Conservation (phyloP, 2,888 invertebrate genomes). For the Candidula unifasciata region DNA sequence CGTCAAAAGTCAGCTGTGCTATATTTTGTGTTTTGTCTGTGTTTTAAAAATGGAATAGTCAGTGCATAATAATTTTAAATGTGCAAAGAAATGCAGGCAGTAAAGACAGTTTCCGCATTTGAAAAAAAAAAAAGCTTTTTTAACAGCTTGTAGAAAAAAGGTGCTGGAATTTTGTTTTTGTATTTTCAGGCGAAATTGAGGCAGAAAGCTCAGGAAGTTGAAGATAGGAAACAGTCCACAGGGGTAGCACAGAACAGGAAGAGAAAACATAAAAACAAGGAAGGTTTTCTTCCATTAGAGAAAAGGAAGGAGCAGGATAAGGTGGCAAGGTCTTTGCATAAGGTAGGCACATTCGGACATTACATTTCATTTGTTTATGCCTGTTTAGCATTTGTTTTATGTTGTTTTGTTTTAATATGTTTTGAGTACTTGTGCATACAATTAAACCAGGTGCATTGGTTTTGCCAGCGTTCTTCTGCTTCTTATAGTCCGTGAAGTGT, state of each 20-base stretch:
- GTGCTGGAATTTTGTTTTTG: not conserved
- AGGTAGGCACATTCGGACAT: conserved; percentile 7
- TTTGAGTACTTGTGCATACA: too few species aligned
- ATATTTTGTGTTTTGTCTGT: too few species aligned
- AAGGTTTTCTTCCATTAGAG: not conserved
- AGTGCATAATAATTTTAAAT: too few species aligned
- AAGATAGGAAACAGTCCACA: not conserved
- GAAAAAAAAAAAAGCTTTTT: too few species aligned
- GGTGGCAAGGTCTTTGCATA: conserved; percentile 51
- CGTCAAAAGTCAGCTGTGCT: too few species aligned
- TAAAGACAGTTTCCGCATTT: too few species aligned
- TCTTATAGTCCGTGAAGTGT: too few species aligned
- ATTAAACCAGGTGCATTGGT: too few species aligned
- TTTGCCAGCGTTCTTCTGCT: too few species aligned
- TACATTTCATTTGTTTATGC: not conserved
- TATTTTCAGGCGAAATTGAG: conserved; percentile 28
- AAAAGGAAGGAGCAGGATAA: conserved; percentile 51
- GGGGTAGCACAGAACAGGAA: conserved; percentile 12
- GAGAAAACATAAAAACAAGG: conserved; percentile 35
- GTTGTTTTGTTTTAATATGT: not conserved
- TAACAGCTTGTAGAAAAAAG: not conserved
- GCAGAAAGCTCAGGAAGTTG: not conserved
- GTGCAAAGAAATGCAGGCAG: too few species aligned
- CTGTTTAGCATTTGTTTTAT: not conserved
- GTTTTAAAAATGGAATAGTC: too few species aligned